These are phyloP conservation scores for Benitochromis conjunctus DNA, from an alignment of 2,113 vertebrate genomes.

Conservation along the genomic window DNA sequence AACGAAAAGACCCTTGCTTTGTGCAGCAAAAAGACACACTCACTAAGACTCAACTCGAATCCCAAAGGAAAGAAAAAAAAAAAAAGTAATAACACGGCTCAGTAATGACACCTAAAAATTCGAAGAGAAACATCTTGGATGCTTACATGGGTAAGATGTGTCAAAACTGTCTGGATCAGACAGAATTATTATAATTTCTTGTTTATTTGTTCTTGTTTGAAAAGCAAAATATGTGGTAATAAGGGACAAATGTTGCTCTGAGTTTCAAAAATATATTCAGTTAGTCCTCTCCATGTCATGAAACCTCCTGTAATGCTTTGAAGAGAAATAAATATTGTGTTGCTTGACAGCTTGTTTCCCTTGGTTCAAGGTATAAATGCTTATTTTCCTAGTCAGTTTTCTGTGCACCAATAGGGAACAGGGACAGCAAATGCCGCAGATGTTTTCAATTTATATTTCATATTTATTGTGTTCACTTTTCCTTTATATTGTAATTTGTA, in stretches of 20 bases:
- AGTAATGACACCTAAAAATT: background rate
- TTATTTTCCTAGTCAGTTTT: background rate
- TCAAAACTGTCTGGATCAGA: background rate
- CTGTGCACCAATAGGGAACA: background rate
- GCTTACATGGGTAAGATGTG: background rate
- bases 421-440: background rate
- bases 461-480: background rate
- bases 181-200: background rate
- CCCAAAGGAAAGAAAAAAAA: background rate
- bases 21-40: background rate
- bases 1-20: background rate
- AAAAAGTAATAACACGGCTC: background rate
- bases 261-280: conserved; percentile 8
- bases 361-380: background rate
- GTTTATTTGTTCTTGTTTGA: conserved; percentile 8
- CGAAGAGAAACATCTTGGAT: background rate
- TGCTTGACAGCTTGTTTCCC: conserved; percentile 7
- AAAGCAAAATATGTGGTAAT: conserved; percentile 12
- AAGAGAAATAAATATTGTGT: background rate
- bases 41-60: background rate
- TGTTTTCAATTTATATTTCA: background rate
- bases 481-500: background rate
- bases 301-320: conserved; percentile 7
- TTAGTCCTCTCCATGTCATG: background rate
- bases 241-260: background rate